Conservation (phyloP, 1,140 invertebrate species). For the Drosophila setifemur region DNA sequence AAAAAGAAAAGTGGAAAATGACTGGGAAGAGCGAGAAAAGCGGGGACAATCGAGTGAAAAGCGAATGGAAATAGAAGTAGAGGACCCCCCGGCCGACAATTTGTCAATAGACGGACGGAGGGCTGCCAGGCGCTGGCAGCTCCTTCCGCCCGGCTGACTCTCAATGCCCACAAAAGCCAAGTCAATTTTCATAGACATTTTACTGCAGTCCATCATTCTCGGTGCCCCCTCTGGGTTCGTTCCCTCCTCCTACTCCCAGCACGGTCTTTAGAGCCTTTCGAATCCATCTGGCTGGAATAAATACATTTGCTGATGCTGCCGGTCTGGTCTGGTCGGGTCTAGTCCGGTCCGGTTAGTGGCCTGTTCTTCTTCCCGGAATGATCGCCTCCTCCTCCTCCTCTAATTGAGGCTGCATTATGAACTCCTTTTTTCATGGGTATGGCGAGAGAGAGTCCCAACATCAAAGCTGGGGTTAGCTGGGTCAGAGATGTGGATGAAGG, state of each 20-base stretch:
- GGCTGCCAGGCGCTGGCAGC: slow-evolving; percentile 66
- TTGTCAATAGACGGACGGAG: slow-evolving; percentile 78
- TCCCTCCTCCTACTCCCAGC: background rate
- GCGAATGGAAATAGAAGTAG: background rate
- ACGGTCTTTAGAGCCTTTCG: slow-evolving; percentile 63
- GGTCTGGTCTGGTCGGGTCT: slow-evolving; percentile 2
- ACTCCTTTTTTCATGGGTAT: too few species aligned
- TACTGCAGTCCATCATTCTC: slow-evolving; percentile 45
- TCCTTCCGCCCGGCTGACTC: slow-evolving; percentile 66
- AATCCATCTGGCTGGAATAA: slow-evolving; percentile 75
- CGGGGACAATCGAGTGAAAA: background rate
- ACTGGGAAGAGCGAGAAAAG: background rate
- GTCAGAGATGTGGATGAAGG: too few species aligned
- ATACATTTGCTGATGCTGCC: slow-evolving; percentile 55
- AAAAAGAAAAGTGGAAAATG: background rate
- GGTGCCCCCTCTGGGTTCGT: background rate
- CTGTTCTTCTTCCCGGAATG: too few species aligned
- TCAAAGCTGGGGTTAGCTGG: too few species aligned
- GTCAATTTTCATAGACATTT: slow-evolving; percentile 70
- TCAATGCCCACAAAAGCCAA: slow-evolving; percentile 51
- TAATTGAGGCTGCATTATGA: background rate
- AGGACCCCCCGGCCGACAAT: slow-evolving; percentile 40
- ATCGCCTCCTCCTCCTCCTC: background rate
- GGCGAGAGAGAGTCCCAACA: too few species aligned
- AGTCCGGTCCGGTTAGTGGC: too few species aligned